phyloP scores from a whole-genome alignment of 2,797 vertebrate genomes.

The Okamejei kenojei region DNA sequence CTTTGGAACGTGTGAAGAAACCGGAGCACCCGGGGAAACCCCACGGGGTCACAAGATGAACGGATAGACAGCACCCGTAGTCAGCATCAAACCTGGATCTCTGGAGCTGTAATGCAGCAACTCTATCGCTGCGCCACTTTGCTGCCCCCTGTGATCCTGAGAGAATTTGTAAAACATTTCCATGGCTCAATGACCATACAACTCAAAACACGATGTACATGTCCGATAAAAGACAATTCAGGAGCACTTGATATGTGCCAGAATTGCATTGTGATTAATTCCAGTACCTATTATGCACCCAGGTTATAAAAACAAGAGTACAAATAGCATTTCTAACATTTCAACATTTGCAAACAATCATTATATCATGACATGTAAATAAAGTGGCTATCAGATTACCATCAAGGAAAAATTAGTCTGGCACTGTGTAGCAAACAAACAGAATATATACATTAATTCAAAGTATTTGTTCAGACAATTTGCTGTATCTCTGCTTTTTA shows the following conservation, averaged over 20 bases:
- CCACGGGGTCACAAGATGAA: too few relatives aligned
- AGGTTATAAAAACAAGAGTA: not conserved
- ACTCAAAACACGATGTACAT: not conserved
- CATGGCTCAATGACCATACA: not conserved
- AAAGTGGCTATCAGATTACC: not conserved
- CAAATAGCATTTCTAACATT: not conserved
- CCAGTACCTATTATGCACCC: not conserved
- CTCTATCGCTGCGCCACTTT: too few relatives aligned
- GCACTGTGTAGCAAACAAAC: not conserved
- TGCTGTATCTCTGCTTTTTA: not conserved
- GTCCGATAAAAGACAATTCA: conserved; percentile 7
- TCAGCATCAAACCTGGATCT: too few relatives aligned
- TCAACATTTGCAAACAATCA: not conserved
- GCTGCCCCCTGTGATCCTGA: too few relatives aligned
- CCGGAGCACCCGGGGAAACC: too few relatives aligned
- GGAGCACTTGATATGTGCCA: not conserved
- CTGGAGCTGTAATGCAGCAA: too few relatives aligned
- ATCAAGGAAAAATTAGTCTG: not conserved
- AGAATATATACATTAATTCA: not conserved
- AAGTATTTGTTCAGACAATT: not conserved
- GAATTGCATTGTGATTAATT: not conserved
- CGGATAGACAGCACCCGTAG: too few relatives aligned
- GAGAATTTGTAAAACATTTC: not conserved
- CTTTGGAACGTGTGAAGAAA: too few relatives aligned
- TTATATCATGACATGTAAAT: not conserved